Evolutionary conservation across 2,888 invertebrate genomes (phyloP).

Genomic region (Drosophila dives): DNA sequence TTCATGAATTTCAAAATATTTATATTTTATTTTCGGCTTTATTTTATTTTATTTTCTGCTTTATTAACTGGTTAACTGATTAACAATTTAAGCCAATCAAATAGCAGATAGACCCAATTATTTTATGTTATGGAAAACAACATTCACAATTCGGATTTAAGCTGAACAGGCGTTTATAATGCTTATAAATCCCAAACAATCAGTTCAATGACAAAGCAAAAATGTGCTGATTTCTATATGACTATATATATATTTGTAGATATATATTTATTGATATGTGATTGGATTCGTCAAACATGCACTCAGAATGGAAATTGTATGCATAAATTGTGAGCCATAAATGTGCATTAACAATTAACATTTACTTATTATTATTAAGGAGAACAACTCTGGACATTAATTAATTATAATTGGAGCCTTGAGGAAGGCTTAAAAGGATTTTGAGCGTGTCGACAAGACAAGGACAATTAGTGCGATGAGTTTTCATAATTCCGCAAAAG

Average conservation of each 20-base stretch:
- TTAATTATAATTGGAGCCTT: constrained; percentile 53
- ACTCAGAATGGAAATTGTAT: constrained; percentile 52
- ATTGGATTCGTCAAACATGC: constrained; percentile 9
- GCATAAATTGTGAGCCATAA: constrained; percentile 76
- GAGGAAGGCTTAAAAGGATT: constrained; percentile 70
- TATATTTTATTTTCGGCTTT: background rate
- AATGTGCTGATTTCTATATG: constrained; percentile 38
- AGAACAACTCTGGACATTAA: constrained; percentile 23
- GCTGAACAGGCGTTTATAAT: constrained; percentile 30
- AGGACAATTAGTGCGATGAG: constrained; percentile 71
- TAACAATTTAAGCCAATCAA: background rate
- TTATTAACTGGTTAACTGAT: background rate
- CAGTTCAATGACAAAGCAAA: constrained; percentile 74
- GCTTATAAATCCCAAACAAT: constrained; percentile 53
- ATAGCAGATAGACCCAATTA: constrained; percentile 2
- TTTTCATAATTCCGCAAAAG: constrained; percentile 61
- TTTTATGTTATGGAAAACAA: constrained; percentile 36
- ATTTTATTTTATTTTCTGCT: background rate
- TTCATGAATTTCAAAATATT: accelerated
- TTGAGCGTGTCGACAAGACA: constrained; percentile 22
- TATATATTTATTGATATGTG: constrained; percentile 1
- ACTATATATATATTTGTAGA: background rate
- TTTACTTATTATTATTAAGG: constrained; percentile 26
- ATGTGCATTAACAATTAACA: constrained; percentile 72
- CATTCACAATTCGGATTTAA: constrained; percentile 69